Evolutionary conservation across 2,888 invertebrate species (phyloP).

Genomic region (Parnassius apollo): DNA sequence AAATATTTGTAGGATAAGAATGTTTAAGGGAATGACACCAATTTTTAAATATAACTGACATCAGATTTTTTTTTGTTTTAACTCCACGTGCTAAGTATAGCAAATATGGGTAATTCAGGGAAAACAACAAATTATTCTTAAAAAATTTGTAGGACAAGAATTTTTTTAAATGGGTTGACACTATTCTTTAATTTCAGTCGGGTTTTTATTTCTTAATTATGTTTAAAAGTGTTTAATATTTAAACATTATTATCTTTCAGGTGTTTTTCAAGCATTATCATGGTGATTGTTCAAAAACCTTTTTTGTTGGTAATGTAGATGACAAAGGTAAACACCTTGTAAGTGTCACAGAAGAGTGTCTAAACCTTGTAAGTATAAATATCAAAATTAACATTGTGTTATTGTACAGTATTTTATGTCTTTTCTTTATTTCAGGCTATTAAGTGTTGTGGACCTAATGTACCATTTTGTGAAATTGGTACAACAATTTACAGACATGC

Average conservation of each 20-base stretch:
- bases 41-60: too few species aligned
- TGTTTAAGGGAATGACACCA: too few species aligned
- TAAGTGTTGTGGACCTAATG: slow-evolving; percentile 81
- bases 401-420: neutral
- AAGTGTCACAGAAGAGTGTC: slow-evolving; percentile 85
- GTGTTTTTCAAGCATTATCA: slow-evolving; percentile 91
- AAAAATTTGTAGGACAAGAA: too few species aligned
- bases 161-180: too few species aligned
- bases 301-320: slow-evolving; percentile 91
- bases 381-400: neutral
- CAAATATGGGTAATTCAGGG: too few species aligned
- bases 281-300: slow-evolving; percentile 95
- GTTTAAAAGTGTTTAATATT: too few species aligned
- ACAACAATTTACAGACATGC: slow-evolving; percentile 84
- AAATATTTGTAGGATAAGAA: too few species aligned
- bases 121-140: too few species aligned
- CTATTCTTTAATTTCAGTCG: neutral
- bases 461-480: slow-evolving; percentile 83
- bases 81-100: too few species aligned
- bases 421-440: slow-evolving; percentile 66
- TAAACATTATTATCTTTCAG: slow-evolving; percentile 57
- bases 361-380: slow-evolving; percentile 78
- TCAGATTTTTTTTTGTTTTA: too few species aligned
- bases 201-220: too few species aligned
- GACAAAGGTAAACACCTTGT: slow-evolving; percentile 86